Evolutionary conservation across 2,888 invertebrate genomes (phyloP).

Genomic region (Myathropa florea): DNA sequence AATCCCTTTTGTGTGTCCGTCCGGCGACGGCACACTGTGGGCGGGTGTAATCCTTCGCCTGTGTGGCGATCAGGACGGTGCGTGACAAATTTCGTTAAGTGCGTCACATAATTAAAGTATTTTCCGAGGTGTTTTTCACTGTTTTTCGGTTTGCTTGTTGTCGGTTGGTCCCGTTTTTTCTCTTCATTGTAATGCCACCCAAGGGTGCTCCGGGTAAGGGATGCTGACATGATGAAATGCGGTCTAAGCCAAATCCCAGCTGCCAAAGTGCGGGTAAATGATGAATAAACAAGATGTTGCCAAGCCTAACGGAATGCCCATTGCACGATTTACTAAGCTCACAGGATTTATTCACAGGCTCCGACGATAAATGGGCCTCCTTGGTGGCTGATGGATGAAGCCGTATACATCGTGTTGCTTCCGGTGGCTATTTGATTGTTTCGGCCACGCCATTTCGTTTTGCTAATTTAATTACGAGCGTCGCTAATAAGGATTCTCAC

Average conservation of each 20-base stretch:
- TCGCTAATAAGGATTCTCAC: neutral
- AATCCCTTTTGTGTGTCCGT: conserved; percentile 33
- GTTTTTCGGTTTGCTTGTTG: no score
- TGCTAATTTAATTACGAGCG: conserved; percentile 45
- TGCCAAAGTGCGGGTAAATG: conserved; percentile 57
- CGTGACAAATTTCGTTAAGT: conserved; percentile 59
- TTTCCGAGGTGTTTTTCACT: conserved; percentile 24
- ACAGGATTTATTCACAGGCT: conserved; percentile 22
- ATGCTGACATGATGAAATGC: conserved; percentile 54
- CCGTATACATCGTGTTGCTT: neutral
- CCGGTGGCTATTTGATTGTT: conserved; percentile 30
- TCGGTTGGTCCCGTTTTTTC: neutral
- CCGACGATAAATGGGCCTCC: conserved; percentile 33
- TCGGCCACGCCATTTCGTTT: conserved; percentile 25
- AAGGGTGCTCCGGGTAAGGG: conserved; percentile 18
- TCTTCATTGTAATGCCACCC: conserved; percentile 34
- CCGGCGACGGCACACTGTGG: neutral
- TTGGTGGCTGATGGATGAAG: conserved; percentile 10
- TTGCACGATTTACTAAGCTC: conserved; percentile 39
- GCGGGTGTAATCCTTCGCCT: conserved; percentile 23
- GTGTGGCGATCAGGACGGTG: conserved; percentile 30
- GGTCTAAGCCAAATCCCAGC: conserved; percentile 37
- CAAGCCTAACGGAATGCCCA: conserved; percentile 28
- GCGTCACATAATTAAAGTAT: conserved; percentile 60
- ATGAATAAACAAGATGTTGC: conserved; percentile 57